Evolutionary conservation across 2,888 invertebrate species (phyloP), one percentile per base, ranked within the genome.

Genomic region (Panzeria rudis): DNA sequence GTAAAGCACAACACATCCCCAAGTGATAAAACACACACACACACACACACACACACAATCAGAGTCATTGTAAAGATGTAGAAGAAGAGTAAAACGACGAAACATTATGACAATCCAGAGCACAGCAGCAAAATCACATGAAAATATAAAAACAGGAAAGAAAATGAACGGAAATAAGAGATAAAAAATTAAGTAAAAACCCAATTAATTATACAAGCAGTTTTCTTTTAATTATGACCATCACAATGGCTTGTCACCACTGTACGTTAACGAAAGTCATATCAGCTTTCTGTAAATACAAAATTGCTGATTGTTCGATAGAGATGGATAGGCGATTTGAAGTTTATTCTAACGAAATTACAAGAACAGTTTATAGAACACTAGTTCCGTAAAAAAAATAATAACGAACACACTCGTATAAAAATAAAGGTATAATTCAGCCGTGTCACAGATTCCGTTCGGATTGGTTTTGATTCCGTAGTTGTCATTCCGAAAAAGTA

Each of bases 181-280:
- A 73, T 69, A 73, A 83, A 79, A 78, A 78, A 41, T 81, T 71
- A 75, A 86, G 64, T 68, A 73, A 72, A 76, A 84, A 77, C 35
- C 38, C 83, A 78, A 77, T 83, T 78, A 71, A 76, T 83, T 79
- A 72, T 68, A 82, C 72, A 72, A 82, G 50, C 52, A 71, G 61
- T 61, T 81, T 83, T 61, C 47, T 69, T 76, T 75, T 85, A 79
- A 82, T 79, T 82, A 82, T 75, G 52, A 23, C 54, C 62, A 59
- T 52, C 71, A 52, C 52, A 61, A 54, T 61, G 50, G 1, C 32
- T 44, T 62, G 25, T 47, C 11, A 11, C 29, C 11, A 20, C 11
- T 6, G 8, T 23, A 62, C 35, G n/a, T 50, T 38, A 44, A 25
- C 7, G 35, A 64, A 32, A 47, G 13, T 17, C 41, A 64, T 9